phyloP scores from a whole-genome alignment of 2,888 invertebrate species.

The Lacanobia oleracea region DNA sequence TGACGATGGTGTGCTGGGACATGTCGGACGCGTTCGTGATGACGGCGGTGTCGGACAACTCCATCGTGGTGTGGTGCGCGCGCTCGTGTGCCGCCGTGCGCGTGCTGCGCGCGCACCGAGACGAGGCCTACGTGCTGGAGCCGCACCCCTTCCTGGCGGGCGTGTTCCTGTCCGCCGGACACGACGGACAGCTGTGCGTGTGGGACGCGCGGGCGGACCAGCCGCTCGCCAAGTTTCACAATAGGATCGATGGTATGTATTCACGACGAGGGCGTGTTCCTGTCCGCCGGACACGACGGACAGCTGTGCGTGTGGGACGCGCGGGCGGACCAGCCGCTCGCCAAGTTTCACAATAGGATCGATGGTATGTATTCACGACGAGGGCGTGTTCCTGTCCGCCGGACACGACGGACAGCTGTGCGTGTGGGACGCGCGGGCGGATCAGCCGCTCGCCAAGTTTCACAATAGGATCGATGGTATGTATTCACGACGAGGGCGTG shows the following conservation, averaged over 20 bases:
- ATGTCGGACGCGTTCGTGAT: conserved; percentile 95
- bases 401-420: conserved; percentile 98
- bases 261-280: conserved; percentile 95
- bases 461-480: conserved; percentile 94
- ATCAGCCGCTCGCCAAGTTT: conserved; percentile 89
- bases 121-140: conserved; percentile 98
- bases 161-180: conserved; percentile 97
- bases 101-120: conserved; percentile 95
- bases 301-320: conserved; percentile 97
- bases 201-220: conserved; percentile 92
- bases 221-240: conserved; percentile 91
- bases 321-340: conserved; percentile 66
- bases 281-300: conserved; percentile 99
- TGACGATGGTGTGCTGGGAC: conserved; percentile 99
- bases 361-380: conserved; percentile 88
- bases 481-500: conserved; percentile 85
- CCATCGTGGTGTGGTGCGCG: conserved; percentile 90
- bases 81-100: conserved; percentile 85
- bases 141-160: conserved; percentile 96
- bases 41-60: conserved; percentile 97
- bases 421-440: conserved; percentile 93
- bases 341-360: conserved; percentile 94
- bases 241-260: conserved; percentile 93
- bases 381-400: conserved; percentile 95
- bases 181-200: conserved; percentile 97